These are phyloP conservation scores for Chrysina gloriosa DNA, from an alignment of 2,888 invertebrate species.

Conservation along the genomic window DNA sequence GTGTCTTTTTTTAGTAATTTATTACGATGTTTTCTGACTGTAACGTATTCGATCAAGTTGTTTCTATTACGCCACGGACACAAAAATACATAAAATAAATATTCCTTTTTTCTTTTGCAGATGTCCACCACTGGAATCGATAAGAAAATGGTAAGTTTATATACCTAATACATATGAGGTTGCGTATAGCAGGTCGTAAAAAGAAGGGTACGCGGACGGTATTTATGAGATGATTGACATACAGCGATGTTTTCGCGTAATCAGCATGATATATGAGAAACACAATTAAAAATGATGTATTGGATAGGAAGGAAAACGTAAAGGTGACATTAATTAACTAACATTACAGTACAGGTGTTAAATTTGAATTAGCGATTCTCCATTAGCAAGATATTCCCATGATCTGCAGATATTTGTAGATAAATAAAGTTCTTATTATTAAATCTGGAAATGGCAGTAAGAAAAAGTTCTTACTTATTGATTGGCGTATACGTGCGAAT, in stretches of 20 bases:
- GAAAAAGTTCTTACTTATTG: too few relatives aligned
- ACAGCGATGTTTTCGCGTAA: neutral
- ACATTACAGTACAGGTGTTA: too few relatives aligned
- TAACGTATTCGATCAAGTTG: conserved; percentile 31
- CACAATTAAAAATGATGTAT: neutral
- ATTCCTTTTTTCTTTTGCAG: conserved; percentile 26
- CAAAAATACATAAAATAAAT: conserved; percentile 20
- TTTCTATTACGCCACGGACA: conserved; percentile 7
- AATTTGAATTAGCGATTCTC: too few relatives aligned
- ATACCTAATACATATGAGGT: neutral
- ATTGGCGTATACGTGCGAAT: too few relatives aligned
- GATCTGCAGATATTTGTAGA: too few relatives aligned
- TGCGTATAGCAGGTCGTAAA: neutral
- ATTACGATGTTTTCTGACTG: conserved; percentile 27
- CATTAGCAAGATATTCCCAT: too few relatives aligned
- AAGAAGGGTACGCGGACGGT: neutral
- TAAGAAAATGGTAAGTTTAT: conserved; percentile 36
- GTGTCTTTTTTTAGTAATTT: conserved; percentile 33
- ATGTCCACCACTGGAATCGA: neutral
- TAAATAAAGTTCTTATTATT: too few relatives aligned
- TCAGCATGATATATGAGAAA: neutral
- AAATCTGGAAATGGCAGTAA: too few relatives aligned
- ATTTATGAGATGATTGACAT: neutral
- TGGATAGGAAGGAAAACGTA: neutral
- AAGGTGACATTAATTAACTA: too few relatives aligned